Evolutionary conservation across 2,797 vertebrate species (phyloP), one percentile per base, ranked within the genome.

Genomic region (Esox lucius): DNA sequence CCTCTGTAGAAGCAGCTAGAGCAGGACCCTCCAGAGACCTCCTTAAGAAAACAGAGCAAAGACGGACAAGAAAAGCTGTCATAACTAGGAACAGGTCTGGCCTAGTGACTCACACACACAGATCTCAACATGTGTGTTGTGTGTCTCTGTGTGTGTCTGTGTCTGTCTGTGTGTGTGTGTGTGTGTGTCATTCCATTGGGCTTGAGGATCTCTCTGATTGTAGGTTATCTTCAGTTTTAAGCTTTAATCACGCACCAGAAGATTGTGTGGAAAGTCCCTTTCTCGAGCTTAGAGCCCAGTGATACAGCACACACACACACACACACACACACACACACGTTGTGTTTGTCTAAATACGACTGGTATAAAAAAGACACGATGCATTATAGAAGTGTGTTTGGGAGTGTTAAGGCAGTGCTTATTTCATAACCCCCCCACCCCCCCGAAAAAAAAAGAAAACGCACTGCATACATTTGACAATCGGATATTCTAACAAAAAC

Each of bases 21-120:
- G 56, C 22, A n/a, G 62, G 48, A 77, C 70, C 67, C 77, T 73
- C 70, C 51, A 11, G 67, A 67, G 78, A 82, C 42, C 72, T 68
- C 65, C 22, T 70, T 56, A 72, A 72, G 75, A 75, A 82, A 79
- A 82, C 77, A 79, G 42, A 65, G 71, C 24, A 24, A 62, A 77
- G 64, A 66, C 15, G 7, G 64, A 71, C 56, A 70, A 64, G 72
- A 74, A 75, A 77, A 51, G 73, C 78, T 72, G 75, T 73, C 78
- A 80, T 82, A 79, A 80, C 70, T 75, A 71, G 61, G 62, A 76
- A 68, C 79, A 71, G 80, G 78, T 81, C 78, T 72, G 71, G 59
- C 68, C 61, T 70, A 79, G 75, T 73, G 42, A 78, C 64, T 35
- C 64, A 66, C 33, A 35, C 28, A 33, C n/a, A 6, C 62, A 28